A percentile compares a stretch with the other conserved stretches of the same genome.
Conservation (phyloP, 2,797 vertebrate genomes). For the Sylvia borin region DNA sequence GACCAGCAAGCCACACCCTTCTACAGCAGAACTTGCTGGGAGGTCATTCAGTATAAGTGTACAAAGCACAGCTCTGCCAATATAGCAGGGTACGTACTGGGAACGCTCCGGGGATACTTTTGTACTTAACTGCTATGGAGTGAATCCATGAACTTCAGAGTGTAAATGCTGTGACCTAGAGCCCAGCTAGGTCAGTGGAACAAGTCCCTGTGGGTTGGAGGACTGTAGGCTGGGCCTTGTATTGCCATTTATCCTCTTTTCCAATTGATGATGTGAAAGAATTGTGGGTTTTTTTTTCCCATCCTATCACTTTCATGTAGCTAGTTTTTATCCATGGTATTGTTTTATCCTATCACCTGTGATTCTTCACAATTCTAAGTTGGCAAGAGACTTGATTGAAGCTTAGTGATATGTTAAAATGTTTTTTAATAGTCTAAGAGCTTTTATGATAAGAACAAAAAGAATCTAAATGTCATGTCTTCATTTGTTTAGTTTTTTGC, state of each 20-base stretch:
- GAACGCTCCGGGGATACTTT: not conserved
- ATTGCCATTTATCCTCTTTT: not conserved
- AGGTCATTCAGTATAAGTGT: accelerated
- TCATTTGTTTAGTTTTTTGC: not conserved
- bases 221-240: not conserved
- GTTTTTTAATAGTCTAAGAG: not conserved
- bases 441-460: not conserved
- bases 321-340: not conserved
- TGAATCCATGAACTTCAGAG: constrained; percentile 14
- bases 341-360: not conserved
- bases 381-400: not conserved
- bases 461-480: not conserved
- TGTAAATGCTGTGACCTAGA: not conserved
- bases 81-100: not conserved
- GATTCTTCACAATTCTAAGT: not conserved
- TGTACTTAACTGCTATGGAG: not conserved
- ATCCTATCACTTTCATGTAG: not conserved
- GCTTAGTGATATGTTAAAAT: not conserved
- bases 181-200: not conserved
- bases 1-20: not conserved
- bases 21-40: not conserved
- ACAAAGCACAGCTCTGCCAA: not conserved
- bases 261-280: not conserved
- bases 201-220: not conserved
- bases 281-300: accelerated